Percentiles rank a stretch among this genome's conserved stretches.
Evolutionary conservation across 2,113 vertebrate genomes (phyloP).

Genomic region (Neolamprologus ventralis): DNA sequence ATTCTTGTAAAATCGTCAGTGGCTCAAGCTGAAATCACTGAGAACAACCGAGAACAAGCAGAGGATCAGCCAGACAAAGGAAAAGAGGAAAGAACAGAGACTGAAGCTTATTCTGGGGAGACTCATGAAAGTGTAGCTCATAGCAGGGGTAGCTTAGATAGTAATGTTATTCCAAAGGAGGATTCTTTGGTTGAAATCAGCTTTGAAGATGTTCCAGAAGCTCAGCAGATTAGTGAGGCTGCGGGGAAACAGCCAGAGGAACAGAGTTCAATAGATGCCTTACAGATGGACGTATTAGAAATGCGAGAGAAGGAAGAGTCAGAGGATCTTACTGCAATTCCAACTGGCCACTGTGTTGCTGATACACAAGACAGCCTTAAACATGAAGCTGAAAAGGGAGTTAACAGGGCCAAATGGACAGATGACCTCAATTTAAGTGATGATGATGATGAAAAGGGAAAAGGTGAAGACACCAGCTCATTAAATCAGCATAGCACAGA

Average conservation of each 20-base stretch:
- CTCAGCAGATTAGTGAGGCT: neutral
- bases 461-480: neutral
- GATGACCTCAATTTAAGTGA: neutral
- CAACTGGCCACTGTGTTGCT: neutral
- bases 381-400: neutral
- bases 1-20: neutral
- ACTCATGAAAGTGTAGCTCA: neutral
- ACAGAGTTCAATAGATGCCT: neutral
- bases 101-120: neutral
- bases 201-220: constrained; percentile 48
- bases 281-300: neutral
- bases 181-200: constrained; percentile 37
- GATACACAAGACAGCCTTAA: neutral
- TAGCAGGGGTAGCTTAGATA: neutral
- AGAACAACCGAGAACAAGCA: neutral
- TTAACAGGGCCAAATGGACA: neutral
- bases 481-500: constrained; percentile 1
- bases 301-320: neutral
- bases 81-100: neutral
- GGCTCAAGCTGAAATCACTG: neutral
- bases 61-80: neutral
- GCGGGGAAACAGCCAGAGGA: neutral
- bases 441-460: constrained; percentile 13
- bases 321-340: neutral
- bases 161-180: neutral